phyloP scores from a whole-genome alignment of 1,140 invertebrate genomes.

The Listronotus oregonensis region DNA sequence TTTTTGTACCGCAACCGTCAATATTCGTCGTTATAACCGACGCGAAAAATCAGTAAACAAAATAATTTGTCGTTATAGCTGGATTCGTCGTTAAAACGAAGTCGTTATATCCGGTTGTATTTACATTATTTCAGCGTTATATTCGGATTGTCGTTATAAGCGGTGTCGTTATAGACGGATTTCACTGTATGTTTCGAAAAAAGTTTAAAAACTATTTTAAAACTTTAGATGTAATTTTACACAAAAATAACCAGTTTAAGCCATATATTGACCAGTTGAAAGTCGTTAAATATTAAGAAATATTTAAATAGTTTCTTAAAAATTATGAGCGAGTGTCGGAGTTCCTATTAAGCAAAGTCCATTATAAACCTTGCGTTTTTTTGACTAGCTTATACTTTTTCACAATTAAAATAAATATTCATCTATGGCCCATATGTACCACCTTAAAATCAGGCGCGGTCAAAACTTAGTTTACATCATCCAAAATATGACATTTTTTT shows the following conservation, averaged over 20 bases:
- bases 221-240: background rate
- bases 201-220: too few species aligned
- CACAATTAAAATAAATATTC: constrained; percentile 41
- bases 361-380: constrained; percentile 42
- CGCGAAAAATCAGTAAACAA: too few species aligned
- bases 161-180: too few species aligned
- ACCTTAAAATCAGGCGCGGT: constrained; percentile 2
- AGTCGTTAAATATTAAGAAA: constrained; percentile 36
- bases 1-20: too few species aligned
- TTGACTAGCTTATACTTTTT: constrained; percentile 55
- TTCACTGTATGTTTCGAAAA: too few species aligned
- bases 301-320: constrained; percentile 55
- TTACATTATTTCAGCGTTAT: too few species aligned
- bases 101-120: too few species aligned
- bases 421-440: constrained; percentile 41
- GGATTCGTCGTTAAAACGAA: too few species aligned
- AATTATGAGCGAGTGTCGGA: constrained; percentile 59
- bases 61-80: too few species aligned
- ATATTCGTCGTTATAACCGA: too few species aligned
- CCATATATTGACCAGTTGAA: constrained; percentile 14
- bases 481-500: constrained; percentile 1
- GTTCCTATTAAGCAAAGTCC: constrained; percentile 52
- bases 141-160: too few species aligned
- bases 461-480: constrained; percentile 20
- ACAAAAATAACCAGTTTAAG: constrained; percentile 2